phyloP scores from a whole-genome alignment of 2,888 invertebrate genomes.

The Leptopilina myrica region DNA sequence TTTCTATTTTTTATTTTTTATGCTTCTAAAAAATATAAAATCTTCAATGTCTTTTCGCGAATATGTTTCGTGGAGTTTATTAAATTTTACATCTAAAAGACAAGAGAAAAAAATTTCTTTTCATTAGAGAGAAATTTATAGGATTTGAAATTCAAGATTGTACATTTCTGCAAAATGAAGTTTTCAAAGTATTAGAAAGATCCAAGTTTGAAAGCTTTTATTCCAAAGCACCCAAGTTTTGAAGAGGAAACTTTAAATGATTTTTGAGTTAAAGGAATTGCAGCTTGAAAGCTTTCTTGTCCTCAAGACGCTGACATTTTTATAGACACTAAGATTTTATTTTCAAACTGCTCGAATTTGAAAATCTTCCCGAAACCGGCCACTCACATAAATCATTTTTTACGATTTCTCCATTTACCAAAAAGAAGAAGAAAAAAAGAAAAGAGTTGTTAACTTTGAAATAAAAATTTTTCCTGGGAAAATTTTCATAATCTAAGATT shows the following conservation, averaged over 20 bases:
- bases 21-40: background rate
- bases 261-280: conserved; percentile 16
- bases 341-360: background rate
- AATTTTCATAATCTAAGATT: no score
- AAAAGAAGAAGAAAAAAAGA: background rate
- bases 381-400: background rate
- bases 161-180: conserved; percentile 17
- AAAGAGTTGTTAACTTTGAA: background rate
- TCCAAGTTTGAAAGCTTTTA: conserved; percentile 3
- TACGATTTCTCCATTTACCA: background rate
- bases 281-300: conserved; percentile 21
- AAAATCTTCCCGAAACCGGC: background rate
- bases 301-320: background rate
- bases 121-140: conserved; percentile 14
- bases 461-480: no score
- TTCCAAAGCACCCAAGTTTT: conserved; percentile 22
- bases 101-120: background rate
- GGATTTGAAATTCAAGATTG: conserved; percentile 6
- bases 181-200: conserved; percentile 12
- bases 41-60: background rate
- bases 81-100: conserved; percentile 3
- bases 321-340: conserved; percentile 10
- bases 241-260: conserved; percentile 2
- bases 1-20: no score
- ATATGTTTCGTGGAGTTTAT: background rate